A percentile compares a stretch with the other conserved stretches of the same genome.
Evolutionary conservation across 2,888 invertebrate genomes (phyloP).

Genomic region (Watsonalla cultraria): DNA sequence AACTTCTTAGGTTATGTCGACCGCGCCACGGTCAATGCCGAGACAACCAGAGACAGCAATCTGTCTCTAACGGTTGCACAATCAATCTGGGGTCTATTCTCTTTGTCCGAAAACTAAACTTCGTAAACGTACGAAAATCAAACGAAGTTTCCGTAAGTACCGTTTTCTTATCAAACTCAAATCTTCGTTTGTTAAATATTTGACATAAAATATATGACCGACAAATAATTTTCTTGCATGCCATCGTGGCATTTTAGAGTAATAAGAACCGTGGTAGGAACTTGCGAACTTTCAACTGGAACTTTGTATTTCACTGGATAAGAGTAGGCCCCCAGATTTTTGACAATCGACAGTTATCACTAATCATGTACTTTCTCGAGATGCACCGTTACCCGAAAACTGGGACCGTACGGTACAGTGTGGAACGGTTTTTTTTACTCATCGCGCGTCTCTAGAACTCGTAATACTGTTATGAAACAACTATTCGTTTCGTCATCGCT

Average conservation of each 20-base stretch:
- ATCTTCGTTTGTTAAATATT: too few relatives aligned
- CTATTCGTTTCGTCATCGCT: conserved; percentile 60
- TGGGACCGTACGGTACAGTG: conserved; percentile 70
- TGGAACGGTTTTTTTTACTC: conserved; percentile 63
- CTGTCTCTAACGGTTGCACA: conserved; percentile 45
- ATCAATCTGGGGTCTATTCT: conserved; percentile 15
- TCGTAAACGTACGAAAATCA: too few relatives aligned
- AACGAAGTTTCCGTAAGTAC: too few relatives aligned
- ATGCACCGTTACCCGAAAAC: conserved; percentile 66
- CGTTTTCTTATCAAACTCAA: too few relatives aligned
- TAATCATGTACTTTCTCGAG: conserved; percentile 69
- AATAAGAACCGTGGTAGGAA: too few relatives aligned
- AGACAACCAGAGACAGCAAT: conserved; percentile 13
- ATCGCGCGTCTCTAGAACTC: conserved; percentile 57
- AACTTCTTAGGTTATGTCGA: not conserved
- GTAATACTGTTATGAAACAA: conserved; percentile 74
- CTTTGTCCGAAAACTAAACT: too few relatives aligned
- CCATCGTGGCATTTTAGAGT: too few relatives aligned
- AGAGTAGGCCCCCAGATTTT: conserved; percentile 16
- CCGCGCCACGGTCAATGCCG: conserved; percentile 28
- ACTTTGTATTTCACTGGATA: too few relatives aligned
- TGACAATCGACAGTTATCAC: conserved; percentile 62
- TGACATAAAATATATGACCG: too few relatives aligned
- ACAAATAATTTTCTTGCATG: too few relatives aligned
- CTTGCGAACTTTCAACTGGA: conserved; percentile 27